Base-by-base conservation (phyloP, 2,888 invertebrate genomes). In the Drosophila cognata region DNA sequence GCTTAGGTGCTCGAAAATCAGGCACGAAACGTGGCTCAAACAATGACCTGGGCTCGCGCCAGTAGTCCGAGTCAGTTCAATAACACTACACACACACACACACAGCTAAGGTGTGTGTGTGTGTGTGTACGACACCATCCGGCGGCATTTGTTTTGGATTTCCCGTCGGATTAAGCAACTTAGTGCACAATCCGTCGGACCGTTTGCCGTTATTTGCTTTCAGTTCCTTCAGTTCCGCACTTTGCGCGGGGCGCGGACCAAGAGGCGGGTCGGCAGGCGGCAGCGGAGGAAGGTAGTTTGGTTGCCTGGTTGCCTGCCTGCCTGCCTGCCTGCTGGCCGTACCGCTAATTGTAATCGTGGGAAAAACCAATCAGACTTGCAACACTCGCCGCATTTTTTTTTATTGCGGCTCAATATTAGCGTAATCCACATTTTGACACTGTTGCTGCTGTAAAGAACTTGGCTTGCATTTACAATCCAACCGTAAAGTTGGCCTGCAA, bases 91-190 rank as follows among this genome's bases (percentile, higher is more conserved):
- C 69, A 61, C 64, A 36, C 46, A 55, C 28, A 31, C 41, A 58
- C 61, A 56, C 18, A 48, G 3, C 10, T 10, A 10, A 31, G 10
- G 13, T 18, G 2, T 8, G 7, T n/a, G n/a, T 36, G 43, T 21
- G 11, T n/a, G 21, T 6, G 38, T 36, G 38, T 46, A 1, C 38
- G 41, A 43, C 71, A 77, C 70, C 74, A 79, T 79, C 68, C 77
- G 83, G 66, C 78, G 73, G 74, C 78, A 79, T 80, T 84, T 84
- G 88, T 88, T 88, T 85, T 88, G 88, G 88, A 85, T 88, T 88
- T 88, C 85, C 88, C 88, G 79, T 79, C 79, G 85, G 88, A 88
- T 88, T 88, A 88, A 76, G 87, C 79, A 87, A 88, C 85, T 87
- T 87, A 84, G 83, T 84, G 85, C 80, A 84, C 83, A 84, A 86